These are phyloP conservation scores for Amazonetta brasiliensis DNA, from an alignment of 2,797 vertebrate genomes.

Conservation along the genomic window DNA sequence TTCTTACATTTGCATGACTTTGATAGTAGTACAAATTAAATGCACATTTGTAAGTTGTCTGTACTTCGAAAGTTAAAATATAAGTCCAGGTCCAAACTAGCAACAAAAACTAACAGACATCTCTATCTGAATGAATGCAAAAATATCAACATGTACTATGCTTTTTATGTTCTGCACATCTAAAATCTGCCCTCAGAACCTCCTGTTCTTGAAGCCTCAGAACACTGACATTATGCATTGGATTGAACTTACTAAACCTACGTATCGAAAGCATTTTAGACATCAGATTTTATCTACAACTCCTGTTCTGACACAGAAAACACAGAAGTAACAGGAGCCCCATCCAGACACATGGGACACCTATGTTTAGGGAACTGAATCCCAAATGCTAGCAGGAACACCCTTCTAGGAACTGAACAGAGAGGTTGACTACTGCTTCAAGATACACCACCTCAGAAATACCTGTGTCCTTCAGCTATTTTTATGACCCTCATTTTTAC, in stretches of 20 bases:
- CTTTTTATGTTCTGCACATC: fast-evolving
- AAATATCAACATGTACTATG: neutral
- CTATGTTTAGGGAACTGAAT: neutral
- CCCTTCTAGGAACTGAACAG: neutral
- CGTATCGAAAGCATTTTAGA: neutral
- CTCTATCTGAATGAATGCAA: neutral
- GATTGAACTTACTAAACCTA: neutral
- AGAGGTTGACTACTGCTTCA: neutral
- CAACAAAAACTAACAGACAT: neutral
- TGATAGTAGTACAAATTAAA: neutral
- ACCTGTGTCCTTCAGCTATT: neutral
- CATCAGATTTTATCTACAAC: neutral
- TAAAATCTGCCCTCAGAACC: neutral
- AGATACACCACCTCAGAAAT: neutral
- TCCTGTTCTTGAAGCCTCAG: neutral
- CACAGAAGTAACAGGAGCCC: neutral
- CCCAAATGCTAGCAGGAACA: neutral
- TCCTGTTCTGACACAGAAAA: neutral
- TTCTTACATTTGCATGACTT: neutral
- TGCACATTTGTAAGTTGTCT: neutral
- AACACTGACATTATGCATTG: neutral
- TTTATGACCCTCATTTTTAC: neutral
- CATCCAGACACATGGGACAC: neutral
- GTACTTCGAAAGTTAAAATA: neutral
- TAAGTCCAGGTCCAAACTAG: neutral